A percentile compares a stretch with the other conserved stretches of the same genome.
These are phyloP conservation scores for Mamestra brassicae DNA, from an alignment of 2,888 invertebrate species.

Conservation along the genomic window DNA sequence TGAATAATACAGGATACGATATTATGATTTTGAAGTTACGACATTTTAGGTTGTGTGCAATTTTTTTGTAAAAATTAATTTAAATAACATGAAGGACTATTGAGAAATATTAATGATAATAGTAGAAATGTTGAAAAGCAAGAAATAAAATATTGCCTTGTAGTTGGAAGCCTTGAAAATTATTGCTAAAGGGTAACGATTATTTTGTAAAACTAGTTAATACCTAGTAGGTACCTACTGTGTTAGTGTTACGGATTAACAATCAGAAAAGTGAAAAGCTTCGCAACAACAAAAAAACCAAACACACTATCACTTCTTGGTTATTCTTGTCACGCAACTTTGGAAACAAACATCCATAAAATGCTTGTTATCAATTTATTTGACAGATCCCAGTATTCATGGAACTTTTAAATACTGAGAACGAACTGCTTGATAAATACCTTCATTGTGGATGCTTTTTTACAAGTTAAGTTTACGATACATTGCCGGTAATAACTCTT, in stretches of 20 bases:
- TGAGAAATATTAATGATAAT: constrained; percentile 20
- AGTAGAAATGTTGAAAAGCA: constrained; percentile 8
- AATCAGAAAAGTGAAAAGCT: background rate
- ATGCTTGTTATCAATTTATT: constrained; percentile 5
- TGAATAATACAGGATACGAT: constrained; percentile 64
- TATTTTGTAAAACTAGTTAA: too few relatives aligned
- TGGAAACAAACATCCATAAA: background rate
- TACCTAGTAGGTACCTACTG: background rate
- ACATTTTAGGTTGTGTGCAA: constrained; percentile 23
- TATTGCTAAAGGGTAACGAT: background rate
- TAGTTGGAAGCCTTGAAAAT: constrained; percentile 18
- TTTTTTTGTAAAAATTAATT: constrained; percentile 20
- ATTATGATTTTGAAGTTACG: constrained; percentile 31
- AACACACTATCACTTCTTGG: background rate
- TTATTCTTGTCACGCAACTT: constrained; percentile 8
- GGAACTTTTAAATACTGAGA: constrained; percentile 32
- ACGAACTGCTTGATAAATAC: constrained; percentile 16
- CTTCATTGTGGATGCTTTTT: constrained; percentile 41
- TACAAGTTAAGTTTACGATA: constrained; percentile 23
- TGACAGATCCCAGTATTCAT: constrained; percentile 30
- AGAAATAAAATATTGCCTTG: background rate
- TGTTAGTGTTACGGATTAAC: background rate
- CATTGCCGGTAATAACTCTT: constrained; percentile 9
- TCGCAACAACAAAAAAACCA: background rate
- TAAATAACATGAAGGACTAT: constrained; percentile 41